Percentiles rank a stretch among this genome's conserved stretches.
Conservation (phyloP, 2,888 invertebrate genomes). For the Eurytoma californica region DNA sequence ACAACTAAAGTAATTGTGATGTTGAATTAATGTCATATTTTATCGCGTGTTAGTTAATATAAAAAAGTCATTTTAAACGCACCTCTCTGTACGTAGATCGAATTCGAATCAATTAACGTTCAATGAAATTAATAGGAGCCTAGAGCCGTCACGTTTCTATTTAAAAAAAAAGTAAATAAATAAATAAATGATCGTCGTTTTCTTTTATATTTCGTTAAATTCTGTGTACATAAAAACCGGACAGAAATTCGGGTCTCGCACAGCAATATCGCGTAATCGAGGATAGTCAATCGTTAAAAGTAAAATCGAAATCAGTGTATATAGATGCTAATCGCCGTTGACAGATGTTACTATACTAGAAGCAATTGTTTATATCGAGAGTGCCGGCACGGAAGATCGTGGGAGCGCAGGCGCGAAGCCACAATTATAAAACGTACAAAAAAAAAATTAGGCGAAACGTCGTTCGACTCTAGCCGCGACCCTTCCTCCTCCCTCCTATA, state of each 20-base stretch:
- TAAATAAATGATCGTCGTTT: not conserved
- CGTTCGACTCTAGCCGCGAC: no score
- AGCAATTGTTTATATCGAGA: constrained; percentile 24
- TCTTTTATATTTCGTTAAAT: no score
- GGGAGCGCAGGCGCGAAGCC: no score
- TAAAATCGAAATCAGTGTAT: constrained; percentile 28
- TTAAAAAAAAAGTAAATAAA: not conserved
- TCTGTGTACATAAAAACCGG: not conserved
- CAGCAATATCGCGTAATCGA: constrained; percentile 13
- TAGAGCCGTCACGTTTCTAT: not conserved
- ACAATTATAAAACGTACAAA: no score
- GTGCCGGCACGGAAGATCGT: constrained; percentile 1
- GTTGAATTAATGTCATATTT: constrained; percentile 34
- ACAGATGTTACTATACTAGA: constrained; percentile 24
- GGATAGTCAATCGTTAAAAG: constrained; percentile 4
- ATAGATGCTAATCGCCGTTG: constrained; percentile 36
- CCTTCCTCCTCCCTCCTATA: not conserved
- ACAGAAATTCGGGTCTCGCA: not conserved
- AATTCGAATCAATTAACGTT: not conserved
- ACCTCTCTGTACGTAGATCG: not conserved
- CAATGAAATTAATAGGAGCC: not conserved
- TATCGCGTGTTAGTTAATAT: not conserved
- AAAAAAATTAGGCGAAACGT: no score
- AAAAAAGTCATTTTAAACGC: not conserved
- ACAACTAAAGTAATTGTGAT: constrained; percentile 8